phyloP scores from a whole-genome alignment of 1,140 invertebrate species.

The Epicauta chinensis region DNA sequence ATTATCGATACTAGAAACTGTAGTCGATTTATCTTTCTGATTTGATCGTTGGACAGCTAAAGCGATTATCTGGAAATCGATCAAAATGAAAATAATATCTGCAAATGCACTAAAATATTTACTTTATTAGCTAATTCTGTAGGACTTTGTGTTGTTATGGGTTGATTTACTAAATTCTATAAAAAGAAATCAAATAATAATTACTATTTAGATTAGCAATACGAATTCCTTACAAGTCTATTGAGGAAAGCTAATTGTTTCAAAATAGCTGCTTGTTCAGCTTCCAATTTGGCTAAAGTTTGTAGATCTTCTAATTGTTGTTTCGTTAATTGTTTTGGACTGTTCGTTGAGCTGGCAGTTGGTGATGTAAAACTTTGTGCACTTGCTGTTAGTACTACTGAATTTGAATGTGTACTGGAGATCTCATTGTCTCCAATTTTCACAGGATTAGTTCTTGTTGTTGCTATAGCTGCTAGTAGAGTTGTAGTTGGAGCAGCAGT shows the following conservation, averaged over 20 bases:
- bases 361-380: conserved; percentile 1
- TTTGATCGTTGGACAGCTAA: conserved; percentile 31
- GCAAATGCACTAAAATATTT: conserved; percentile 6
- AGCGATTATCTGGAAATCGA: conserved; percentile 29
- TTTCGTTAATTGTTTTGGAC: conserved; percentile 31
- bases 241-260: conserved; percentile 38
- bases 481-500: conserved; percentile 13
- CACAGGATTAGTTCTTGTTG: conserved; percentile 15
- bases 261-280: conserved; percentile 38
- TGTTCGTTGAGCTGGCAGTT: conserved; percentile 15
- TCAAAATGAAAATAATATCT: neutral
- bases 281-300: conserved; percentile 34
- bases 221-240: conserved; percentile 29
- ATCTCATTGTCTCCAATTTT: conserved; percentile 10
- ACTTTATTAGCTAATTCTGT: conserved; percentile 34
- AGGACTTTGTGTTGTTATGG: conserved; percentile 9
- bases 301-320: conserved; percentile 38
- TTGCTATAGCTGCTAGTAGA: conserved; percentile 5
- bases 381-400: too few species aligned
- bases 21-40: conserved; percentile 12
- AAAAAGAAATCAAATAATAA: conserved; percentile 8
- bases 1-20: neutral
- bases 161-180: conserved; percentile 15
- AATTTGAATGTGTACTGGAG: conserved; percentile 1
- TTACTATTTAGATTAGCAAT: neutral